These are phyloP conservation scores for Ctenomys sociabilis DNA, from an alignment of 2,113 vertebrate species.

Conservation along the genomic window DNA sequence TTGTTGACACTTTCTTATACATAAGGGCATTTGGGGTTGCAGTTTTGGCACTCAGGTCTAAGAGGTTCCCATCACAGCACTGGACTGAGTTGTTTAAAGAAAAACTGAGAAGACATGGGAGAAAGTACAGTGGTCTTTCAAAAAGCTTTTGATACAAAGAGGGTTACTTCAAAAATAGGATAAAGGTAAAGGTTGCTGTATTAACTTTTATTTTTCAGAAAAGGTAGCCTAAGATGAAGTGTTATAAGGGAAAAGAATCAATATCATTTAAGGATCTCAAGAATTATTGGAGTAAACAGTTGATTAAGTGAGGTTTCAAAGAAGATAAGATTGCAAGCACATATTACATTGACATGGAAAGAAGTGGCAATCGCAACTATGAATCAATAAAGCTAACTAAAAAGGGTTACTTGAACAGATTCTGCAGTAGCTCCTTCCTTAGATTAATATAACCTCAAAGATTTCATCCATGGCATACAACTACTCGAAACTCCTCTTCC, in stretches of 20 bases:
- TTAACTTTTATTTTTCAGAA: background rate
- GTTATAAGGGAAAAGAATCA: background rate
- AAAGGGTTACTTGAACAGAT: background rate
- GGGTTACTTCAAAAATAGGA: background rate
- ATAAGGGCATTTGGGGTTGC: background rate
- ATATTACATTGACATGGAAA: background rate
- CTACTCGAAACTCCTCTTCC: background rate
- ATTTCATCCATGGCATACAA: background rate
- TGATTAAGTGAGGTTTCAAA: conserved; percentile 3
- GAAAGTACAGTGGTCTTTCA: conserved; percentile 41
- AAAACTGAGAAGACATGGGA: background rate
- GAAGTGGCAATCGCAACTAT: background rate
- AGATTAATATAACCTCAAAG: background rate
- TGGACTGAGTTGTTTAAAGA: background rate
- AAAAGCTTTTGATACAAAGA: background rate
- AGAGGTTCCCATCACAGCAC: background rate
- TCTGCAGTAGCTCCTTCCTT: background rate
- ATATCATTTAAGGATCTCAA: background rate
- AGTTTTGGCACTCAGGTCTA: too few relatives aligned
- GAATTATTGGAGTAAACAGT: background rate
- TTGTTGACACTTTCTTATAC: background rate
- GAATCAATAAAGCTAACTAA: background rate
- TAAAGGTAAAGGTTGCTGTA: background rate
- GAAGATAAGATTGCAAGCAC: background rate
- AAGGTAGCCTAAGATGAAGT: background rate